Conservation (phyloP, 1,140 invertebrate genomes). For the Arctopsyche grandis region DNA sequence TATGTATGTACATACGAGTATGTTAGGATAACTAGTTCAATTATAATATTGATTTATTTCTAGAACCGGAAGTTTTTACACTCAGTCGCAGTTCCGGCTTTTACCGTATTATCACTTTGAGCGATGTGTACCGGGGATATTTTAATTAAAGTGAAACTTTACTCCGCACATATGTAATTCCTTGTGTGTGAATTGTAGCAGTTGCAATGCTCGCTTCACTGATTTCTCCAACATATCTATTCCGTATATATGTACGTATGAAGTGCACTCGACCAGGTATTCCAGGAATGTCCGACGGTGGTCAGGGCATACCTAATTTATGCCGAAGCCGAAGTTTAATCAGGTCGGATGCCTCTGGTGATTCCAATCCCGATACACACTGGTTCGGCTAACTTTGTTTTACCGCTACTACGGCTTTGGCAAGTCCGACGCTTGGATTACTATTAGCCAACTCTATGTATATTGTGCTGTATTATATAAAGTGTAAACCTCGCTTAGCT, state of each 20-base stretch:
- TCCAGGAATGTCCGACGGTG: conserved; percentile 3
- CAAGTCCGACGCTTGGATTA: conserved; percentile 9
- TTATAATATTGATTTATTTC: too few relatives aligned
- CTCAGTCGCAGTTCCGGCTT: too few relatives aligned
- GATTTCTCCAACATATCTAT: too few relatives aligned
- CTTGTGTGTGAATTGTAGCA: not conserved
- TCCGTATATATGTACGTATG: not conserved
- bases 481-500: not conserved
- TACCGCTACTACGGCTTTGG: not conserved
- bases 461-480: not conserved
- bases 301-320: conserved; percentile 42
- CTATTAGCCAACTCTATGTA: not conserved
- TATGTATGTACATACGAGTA: too few relatives aligned
- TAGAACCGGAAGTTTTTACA: too few relatives aligned
- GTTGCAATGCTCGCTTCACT: too few relatives aligned
- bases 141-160: too few relatives aligned
- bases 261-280: not conserved
- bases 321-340: conserved; percentile 45
- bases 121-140: too few relatives aligned
- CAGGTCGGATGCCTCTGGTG: conserved; percentile 39
- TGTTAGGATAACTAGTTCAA: too few relatives aligned
- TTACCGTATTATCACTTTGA: too few relatives aligned
- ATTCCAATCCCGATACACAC: conserved; percentile 20
- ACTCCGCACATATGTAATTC: too few relatives aligned
- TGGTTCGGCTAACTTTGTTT: conserved; percentile 30